Evolutionary conservation across 2,888 invertebrate species (phyloP).

Genomic region (Ophion obscuratus): DNA sequence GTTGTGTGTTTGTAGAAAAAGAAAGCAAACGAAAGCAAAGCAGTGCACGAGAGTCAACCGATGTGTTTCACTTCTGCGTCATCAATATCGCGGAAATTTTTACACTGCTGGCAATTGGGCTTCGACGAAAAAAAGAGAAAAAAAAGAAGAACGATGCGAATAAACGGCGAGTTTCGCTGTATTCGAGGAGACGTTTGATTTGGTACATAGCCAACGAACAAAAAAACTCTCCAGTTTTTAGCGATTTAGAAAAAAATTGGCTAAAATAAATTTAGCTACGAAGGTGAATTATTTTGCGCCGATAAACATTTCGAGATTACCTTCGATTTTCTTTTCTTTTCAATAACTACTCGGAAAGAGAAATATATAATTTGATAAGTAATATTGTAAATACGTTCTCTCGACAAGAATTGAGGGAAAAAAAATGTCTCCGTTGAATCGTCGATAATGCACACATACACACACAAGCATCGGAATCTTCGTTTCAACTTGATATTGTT

Average conservation of each 20-base stretch:
- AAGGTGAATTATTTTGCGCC: conserved; percentile 7
- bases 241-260: conserved; percentile 1
- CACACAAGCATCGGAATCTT: conserved; percentile 34
- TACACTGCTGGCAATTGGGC: not conserved
- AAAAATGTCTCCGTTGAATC: conserved; percentile 19
- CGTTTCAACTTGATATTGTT: conserved; percentile 37
- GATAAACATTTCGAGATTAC: conserved; percentile 21
- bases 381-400: conserved; percentile 3
- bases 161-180: conserved; percentile 10
- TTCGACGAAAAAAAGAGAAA: not conserved
- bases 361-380: conserved; percentile 28
- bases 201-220: conserved; percentile 7
- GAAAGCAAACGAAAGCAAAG: not conserved
- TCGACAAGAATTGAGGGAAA: conserved; percentile 17
- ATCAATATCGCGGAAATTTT: not conserved
- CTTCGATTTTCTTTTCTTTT: conserved; percentile 22
- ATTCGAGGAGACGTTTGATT: conserved; percentile 10
- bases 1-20: not conserved
- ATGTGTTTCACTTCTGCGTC: not conserved
- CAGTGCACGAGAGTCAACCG: not conserved
- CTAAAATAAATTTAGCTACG: conserved; percentile 20
- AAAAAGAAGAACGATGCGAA: not conserved
- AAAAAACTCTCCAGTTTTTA: not conserved
- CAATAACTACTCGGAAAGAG: conserved; percentile 11
- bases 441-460: conserved; percentile 29